A percentile compares a stretch with the other conserved stretches of the same genome.
These are phyloP conservation scores for Iguana delicatissima DNA, from an alignment of 2,797 vertebrate genomes.

Conservation along the genomic window DNA sequence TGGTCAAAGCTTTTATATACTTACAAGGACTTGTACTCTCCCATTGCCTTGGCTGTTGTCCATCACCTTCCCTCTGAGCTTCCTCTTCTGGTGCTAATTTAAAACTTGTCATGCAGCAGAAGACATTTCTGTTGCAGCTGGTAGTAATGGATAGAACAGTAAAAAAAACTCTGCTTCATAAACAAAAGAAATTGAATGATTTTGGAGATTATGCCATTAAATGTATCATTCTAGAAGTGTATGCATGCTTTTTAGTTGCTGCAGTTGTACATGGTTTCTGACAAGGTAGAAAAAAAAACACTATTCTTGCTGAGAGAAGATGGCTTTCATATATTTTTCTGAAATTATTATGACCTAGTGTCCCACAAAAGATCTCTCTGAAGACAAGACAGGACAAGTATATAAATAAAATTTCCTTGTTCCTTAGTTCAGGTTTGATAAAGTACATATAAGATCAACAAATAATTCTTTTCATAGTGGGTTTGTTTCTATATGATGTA, in stretches of 20 bases:
- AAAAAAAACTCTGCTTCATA: not conserved
- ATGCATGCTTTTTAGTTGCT: not conserved
- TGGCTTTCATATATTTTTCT: not conserved
- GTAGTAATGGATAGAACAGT: not conserved
- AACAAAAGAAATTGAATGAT: not conserved
- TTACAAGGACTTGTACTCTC: not conserved
- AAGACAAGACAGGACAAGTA: not conserved
- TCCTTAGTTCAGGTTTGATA: not conserved
- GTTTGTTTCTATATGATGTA: fast-evolving
- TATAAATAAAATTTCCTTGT: not conserved
- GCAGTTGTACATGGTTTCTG: not conserved
- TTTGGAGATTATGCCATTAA: not conserved
- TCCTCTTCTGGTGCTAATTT: not conserved
- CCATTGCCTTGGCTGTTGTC: not conserved
- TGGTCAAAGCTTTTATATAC: not conserved
- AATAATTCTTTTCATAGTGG: not conserved
- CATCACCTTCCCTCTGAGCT: not conserved
- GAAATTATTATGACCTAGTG: not conserved
- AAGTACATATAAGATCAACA: not conserved
- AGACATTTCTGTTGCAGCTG: not conserved
- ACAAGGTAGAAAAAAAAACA: not conserved
- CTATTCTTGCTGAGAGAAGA: not conserved
- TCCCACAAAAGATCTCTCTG: not conserved
- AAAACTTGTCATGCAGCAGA: not conserved
- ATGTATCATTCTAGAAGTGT: not conserved